Evolutionary conservation across 2,113 vertebrate genomes (phyloP), one percentile per base, ranked within the genome.

Genomic region (Myotis lucifugus): DNA sequence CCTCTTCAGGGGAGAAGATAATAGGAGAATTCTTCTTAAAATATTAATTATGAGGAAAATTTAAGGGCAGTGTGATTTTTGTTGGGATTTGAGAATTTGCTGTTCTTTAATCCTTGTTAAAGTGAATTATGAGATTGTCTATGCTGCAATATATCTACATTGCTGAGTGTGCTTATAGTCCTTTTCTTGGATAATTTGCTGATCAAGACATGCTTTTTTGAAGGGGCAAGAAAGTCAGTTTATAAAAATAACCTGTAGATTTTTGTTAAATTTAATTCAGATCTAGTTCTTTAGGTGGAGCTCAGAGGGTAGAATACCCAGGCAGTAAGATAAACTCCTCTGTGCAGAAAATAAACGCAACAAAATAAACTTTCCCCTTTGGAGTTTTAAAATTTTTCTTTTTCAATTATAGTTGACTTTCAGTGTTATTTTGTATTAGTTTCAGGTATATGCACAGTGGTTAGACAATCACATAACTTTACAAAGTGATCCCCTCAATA

Each of bases 111-210:
- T 86, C 27, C 46, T 79, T 96, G 37, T 95, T 66, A 84, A 90
- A 94, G 56, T 95, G 56, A 96, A 76, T 90, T 79, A 92, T 95
- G 85, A 95, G 90, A 72, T 76, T 92, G 21, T 88, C 18, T 90
- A 25, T 91, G 69, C 91, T 90, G 56, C 23, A 52, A 0, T 97
- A 52, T 85, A 25, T 42, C 19, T 96, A 6, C 37, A 79, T n/a
- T 86, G 40, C 78, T 91, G n/a, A 32, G 76, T 85, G 66, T 48
- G 40, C 27, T 66, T 91, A 42, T 86, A 69, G 95, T 40, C 6
- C 74, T 15, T 94, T 91, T 97, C 70, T 81, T 90, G 64, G 96
- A 92, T 72, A 91, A 85, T 88, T 96, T 93, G 52, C 79, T 21
- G 18, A 29, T 40, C 73, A 90, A 85, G 69, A 86, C 73, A 67